Base-by-base conservation (phyloP, 1,140 invertebrate species). In the Aricia agestis region DNA sequence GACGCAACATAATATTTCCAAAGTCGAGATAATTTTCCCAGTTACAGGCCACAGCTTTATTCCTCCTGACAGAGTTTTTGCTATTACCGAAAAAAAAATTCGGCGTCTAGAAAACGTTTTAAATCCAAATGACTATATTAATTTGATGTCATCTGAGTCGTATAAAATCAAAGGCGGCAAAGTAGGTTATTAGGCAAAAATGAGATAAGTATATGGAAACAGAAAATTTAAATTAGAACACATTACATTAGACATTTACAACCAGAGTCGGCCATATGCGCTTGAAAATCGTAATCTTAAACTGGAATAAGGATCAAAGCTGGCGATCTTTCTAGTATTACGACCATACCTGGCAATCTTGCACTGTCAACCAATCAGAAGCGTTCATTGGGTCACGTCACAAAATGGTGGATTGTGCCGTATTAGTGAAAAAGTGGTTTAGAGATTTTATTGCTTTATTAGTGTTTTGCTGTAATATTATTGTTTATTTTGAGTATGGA, bases 31-130 rank as follows among this genome's bases (percentile, higher is more conserved):
- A 31, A 41, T 67, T 36, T 67, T 36, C 41, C 66, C 32, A 36
- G 66, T 67, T 32, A 67, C 66, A 6, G 66, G 66, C 17, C 66
- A 67, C 41, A 67, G 32, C n/a, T 67, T 67, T n/a, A 67, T 67
- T 41, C 66, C 32, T 9, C 66, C 66, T 25, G 61, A 65, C 19
- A 36, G 2, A 45, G 66, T 52, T 10, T 67, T 67, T 67, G 41
- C 66, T 67, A n/a, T 67, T 18, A 19, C 17, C 19, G 41, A 67
- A 67, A 67, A 67, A 19, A 41, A 67, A 45, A 52, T 52, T 25
- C 25, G 25, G 25, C 25, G 25, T 25, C 25, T 25, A 25, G 25
- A 25, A 25, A 25, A 25, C 25, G 25, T 25, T 25, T 25, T 25
- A 25, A 25, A 25, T 25, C 25, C 25, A 25, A 25, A 25, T 25